phyloP scores from a whole-genome alignment of 2,797 vertebrate species.

The Paratrypauchen microcephalus region DNA sequence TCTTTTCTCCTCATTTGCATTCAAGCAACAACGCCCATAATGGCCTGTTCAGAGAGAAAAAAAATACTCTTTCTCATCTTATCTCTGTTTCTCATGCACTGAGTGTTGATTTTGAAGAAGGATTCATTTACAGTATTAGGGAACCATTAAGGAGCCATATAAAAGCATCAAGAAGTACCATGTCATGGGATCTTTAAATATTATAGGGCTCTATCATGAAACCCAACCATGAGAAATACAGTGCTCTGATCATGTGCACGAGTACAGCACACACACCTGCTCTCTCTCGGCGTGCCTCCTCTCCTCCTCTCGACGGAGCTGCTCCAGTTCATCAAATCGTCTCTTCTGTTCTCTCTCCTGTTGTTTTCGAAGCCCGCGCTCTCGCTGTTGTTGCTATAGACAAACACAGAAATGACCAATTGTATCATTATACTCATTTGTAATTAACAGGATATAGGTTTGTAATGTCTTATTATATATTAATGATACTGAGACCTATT shows the following conservation, averaged over 20 bases:
- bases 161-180: too few species aligned
- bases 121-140: too few species aligned
- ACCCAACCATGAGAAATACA: not conserved
- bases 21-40: too few species aligned
- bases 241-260: not conserved
- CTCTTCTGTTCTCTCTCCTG: constrained; percentile 88
- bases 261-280: constrained; percentile 77
- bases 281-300: constrained; percentile 89
- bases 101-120: too few species aligned
- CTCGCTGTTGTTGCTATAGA: constrained; percentile 87
- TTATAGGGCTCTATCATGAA: too few species aligned
- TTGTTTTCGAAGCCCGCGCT: constrained; percentile 90
- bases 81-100: too few species aligned
- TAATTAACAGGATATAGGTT: not conserved
- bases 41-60: too few species aligned
- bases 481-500: not conserved
- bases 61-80: too few species aligned
- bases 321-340: constrained; percentile 87
- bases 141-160: too few species aligned
- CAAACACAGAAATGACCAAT: constrained; percentile 5
- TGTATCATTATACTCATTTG: not conserved
- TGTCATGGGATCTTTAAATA: too few species aligned
- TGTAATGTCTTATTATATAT: not conserved
- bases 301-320: constrained; percentile 90
- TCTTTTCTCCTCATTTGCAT: too few species aligned